Evolutionary conservation across 2,888 invertebrate genomes (phyloP), one percentile per base, ranked within the genome.

Genomic region (Ferdinandea cuprea): DNA sequence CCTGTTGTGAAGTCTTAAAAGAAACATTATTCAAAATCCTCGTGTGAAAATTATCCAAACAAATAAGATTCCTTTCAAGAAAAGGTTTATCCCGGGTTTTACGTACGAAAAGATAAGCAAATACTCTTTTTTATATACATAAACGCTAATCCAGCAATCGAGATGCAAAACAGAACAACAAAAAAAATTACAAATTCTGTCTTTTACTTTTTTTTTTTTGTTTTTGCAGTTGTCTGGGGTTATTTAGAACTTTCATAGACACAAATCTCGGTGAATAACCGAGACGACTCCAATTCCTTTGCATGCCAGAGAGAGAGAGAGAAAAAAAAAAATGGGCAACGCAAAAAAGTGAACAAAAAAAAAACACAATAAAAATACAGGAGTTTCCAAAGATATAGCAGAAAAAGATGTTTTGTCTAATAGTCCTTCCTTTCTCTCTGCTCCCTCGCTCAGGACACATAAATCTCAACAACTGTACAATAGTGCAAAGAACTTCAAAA

Each of bases 211-310:
- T 28, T 54, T 46, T 46, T 40, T 63, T 46, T 54, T 61, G 19
- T 56, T 21, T 56, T 28, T 28, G 0, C 19, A 13, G 6, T 44
- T 52, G 52, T 72, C 52, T 72, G 54, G 65, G 48, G 50, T 50
- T 68, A 35, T 79, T 73, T 48, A 59, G 56, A 30, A 35, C 42
- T 32, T 30, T 48, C 37, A 44, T 46, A 74, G 35, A 80, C 68
- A 73, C 44, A 61, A 74, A 74, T 80, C 80, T 69, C 80, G 80
- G 80, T 81, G 80, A 81, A 81, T 81, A 81, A 81, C 80, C 80
- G 56, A 74, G 76, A 65, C 80, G 73, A 74, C 69, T 63, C 50
- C 63, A 58, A 63, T 65, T 63, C 21, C 44, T 59, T 32, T 56
- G 30, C 48, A 21, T 44, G 25, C 58, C 32, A 66, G 28, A 42